Base-by-base conservation (phyloP, 2,113 vertebrate species). In the Tenebrosternarchus preto region DNA sequence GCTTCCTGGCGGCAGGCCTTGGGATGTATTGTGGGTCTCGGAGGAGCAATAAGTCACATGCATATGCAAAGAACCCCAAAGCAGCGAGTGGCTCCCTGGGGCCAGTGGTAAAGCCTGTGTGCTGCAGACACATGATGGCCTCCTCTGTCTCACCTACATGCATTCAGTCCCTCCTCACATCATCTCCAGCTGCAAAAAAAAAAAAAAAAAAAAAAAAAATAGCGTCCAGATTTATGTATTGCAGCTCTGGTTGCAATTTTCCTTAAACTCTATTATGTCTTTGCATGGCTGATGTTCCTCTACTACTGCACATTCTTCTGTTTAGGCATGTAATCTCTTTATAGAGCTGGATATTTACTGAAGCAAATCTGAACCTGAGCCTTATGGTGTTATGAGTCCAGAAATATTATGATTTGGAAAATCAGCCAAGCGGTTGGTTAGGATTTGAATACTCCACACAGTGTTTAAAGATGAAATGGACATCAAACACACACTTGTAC, bases 31-130 rank as follows among this genome's bases (percentile, higher is more conserved):
- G 84, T 71, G 69, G 81, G 84, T 92, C 89, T 85, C 91, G 60
- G 67, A 76, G 87, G 90, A 88, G 85, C 87, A 88, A 88, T 91
- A 91, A 88, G 85, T 89, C 81, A 80, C 85, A 91, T 90, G 83
- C 88, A 91, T 92, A 92, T 93, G 90, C 89, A 92, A 87, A 85
- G 25, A n/a, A 86, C 80, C 73, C 85, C 75, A 87, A 86, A 77
- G 56, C 80, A 70, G 80, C 85, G 29, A 68, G 53, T 77, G n/a
- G 24, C n/a, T 24, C 68, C 36, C 27, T 31, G 25, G n/a, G n/a
- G 66, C 64, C 43, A 39, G 24, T 33, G 27, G 57, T 59, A 27
- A n/a, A 66, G 33, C 6, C 36, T 33, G 17, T 25, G 22, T n/a
- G 15, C 59, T 16, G 27, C 3, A 72, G 82, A 64, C 59, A 69